These are phyloP conservation scores for Girardinichthys multiradiatus DNA, from an alignment of 2,113 vertebrate genomes.

Conservation along the genomic window DNA sequence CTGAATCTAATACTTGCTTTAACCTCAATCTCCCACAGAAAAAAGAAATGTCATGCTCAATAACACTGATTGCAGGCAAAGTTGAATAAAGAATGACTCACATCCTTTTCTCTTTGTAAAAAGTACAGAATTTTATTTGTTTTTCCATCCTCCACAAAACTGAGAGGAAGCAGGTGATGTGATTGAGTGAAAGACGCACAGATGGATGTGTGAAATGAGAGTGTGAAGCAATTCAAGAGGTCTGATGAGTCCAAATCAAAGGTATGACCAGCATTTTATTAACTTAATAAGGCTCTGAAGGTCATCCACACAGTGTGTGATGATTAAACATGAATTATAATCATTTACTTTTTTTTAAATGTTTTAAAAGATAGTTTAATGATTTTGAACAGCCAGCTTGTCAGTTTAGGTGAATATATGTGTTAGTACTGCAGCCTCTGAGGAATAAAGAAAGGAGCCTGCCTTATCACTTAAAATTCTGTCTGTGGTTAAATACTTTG, in stretches of 20 bases:
- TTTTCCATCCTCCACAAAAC: background rate
- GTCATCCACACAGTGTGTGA: background rate
- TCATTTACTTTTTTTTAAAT: background rate
- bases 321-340: background rate
- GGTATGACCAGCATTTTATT: background rate
- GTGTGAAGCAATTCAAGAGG: constrained; percentile 2
- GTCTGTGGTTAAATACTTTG: too few relatives aligned
- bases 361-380: background rate
- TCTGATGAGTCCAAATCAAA: constrained; percentile 30
- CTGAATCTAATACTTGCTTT: background rate
- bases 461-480: too few relatives aligned
- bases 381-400: too few relatives aligned
- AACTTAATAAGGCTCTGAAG: background rate
- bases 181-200: constrained; percentile 2
- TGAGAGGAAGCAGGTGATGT: background rate
- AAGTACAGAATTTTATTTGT: background rate
- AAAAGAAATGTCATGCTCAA: background rate
- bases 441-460: too few relatives aligned
- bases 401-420: too few relatives aligned
- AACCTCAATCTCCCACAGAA: background rate
- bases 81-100: constrained; percentile 7
- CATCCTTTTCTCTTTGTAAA: constrained; percentile 2
- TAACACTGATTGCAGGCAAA: background rate
- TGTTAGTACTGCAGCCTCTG: too few relatives aligned
- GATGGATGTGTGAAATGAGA: background rate